Percentiles rank a stretch among this genome's conserved stretches.
Evolutionary conservation across 2,113 vertebrate genomes (phyloP).

Genomic region (Cairina moschata): DNA sequence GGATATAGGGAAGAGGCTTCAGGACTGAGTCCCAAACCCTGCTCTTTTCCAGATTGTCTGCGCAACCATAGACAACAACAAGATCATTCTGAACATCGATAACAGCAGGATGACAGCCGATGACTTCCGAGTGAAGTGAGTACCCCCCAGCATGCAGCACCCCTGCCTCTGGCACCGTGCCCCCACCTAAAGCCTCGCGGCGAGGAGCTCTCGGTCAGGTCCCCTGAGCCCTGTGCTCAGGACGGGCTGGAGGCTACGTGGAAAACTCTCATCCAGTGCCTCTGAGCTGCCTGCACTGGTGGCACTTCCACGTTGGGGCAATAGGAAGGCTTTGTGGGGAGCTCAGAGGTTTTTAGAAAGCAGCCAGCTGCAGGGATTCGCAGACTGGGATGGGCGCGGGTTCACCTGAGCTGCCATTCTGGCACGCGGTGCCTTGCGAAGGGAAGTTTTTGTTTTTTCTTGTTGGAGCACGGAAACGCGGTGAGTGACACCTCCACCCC

Average conservation of each 20-base stretch:
- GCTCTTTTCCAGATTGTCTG: slow-evolving; percentile 73
- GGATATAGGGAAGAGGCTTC: neutral
- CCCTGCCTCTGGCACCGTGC: neutral
- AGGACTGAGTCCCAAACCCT: neutral
- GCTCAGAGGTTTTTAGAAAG: neutral
- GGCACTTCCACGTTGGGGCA: neutral
- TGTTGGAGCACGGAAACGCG: rapidly evolving
- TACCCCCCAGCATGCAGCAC: neutral
- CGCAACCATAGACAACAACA: slow-evolving; percentile 65
- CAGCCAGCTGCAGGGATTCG: neutral
- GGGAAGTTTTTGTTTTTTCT: neutral
- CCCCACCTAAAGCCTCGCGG: rapidly evolving
- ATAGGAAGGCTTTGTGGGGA: neutral
- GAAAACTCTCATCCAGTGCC: neutral
- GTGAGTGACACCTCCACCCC: neutral
- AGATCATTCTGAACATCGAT: slow-evolving; percentile 76
- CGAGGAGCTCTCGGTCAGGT: neutral
- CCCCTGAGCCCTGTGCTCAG: neutral
- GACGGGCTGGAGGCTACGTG: neutral
- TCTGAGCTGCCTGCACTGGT: neutral
- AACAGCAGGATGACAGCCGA: slow-evolving; percentile 78
- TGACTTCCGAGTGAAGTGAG: slow-evolving; percentile 87
- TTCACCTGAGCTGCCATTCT: neutral
- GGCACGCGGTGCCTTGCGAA: neutral
- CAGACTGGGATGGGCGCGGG: neutral